Evolutionary conservation across 30 jellyfish, hydroid and myxozoan genomes (phyloP), one percentile per base, ranked within the genome.

Genomic region (Aurelia aurita): DNA sequence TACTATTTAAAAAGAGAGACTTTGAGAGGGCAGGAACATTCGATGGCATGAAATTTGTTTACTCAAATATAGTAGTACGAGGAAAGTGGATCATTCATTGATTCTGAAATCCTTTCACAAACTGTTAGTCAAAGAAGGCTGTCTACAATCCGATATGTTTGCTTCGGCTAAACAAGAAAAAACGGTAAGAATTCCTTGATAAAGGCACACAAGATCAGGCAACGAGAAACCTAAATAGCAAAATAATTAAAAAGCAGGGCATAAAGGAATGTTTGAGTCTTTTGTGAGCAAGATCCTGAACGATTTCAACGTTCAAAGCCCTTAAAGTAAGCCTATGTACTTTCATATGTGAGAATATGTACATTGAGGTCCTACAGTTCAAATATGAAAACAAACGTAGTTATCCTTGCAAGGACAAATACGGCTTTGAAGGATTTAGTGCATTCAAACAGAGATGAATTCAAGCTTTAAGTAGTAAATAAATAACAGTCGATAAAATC

Each of bases 41-140:
- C 51, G 51, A 39, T 4, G 16, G 51, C 51, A 39, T 14, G 51
- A 8, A 39, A 39, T 39, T 39, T 39, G 51, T 39, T 39, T 39
- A 55, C 67, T 12, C 67, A 55, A 55, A 55, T 16, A 55, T 22
- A 22, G 67, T 55, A 26, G 31, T 15, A 18, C 47, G 58, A 35
- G 31, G 39, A 67, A 34, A 61, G 19, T 32, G 22, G 47, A 21
- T 19, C 57, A 61, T 25, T 49, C 87, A 75, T 77, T 59, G 88
- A 77, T 35, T 77, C 83, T 83, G 93, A 62, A 54, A 70, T 83
- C 93, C 86, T 10, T 83, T 83, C 87, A 83, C 93, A 69, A 83
- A 83, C 81, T 83, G 93, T 71, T 63, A 83, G 87, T 35, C 72
- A 69, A 69, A 59, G 74, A 60, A 70, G 87, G 93, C 9, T 69